Evolutionary conservation across 2,797 vertebrate genomes (phyloP).

Genomic region (Parauchenoglanis ngamensis): DNA sequence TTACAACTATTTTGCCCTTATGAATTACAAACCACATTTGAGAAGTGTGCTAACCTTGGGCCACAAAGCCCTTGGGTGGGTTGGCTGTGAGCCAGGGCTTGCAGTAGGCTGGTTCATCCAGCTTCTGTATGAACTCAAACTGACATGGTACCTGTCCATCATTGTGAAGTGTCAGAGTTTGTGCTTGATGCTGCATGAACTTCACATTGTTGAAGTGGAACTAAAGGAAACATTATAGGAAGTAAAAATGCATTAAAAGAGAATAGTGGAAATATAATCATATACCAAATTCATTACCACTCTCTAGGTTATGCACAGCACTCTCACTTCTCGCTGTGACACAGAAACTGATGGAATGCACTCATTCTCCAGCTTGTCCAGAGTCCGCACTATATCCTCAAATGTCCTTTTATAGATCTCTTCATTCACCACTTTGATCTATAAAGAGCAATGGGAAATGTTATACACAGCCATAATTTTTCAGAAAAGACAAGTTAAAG

Average conservation of each 20-base stretch:
- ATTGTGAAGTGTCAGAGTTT: conserved; percentile 84
- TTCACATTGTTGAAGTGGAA: conserved; percentile 90
- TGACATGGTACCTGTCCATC: conserved; percentile 94
- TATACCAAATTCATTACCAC: neutral
- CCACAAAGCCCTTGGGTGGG: conserved; percentile 88
- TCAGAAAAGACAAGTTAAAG: neutral
- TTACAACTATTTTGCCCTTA: neutral
- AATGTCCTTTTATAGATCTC: conserved; percentile 86
- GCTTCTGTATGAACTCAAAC: conserved; percentile 95
- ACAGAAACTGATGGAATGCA: conserved; percentile 92
- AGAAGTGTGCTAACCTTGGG: conserved; percentile 78
- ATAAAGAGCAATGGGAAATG: conserved; percentile 47
- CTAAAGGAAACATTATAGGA: conserved; percentile 68
- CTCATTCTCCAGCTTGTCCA: conserved; percentile 97
- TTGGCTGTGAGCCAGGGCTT: conserved; percentile 91
- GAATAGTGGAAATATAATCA: neutral
- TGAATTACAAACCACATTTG: neutral
- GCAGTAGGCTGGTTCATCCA: conserved; percentile 86
- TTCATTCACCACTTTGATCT: conserved; percentile 89
- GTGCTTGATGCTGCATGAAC: conserved; percentile 89
- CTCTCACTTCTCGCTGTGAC: conserved; percentile 84
- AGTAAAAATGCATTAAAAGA: neutral
- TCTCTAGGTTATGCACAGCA: neutral
- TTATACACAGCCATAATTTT: neutral
- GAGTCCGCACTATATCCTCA: conserved; percentile 89